Evolutionary conservation across 2,113 vertebrate genomes (phyloP), one percentile per base, ranked within the genome.

Genomic region (Nicator chloris): DNA sequence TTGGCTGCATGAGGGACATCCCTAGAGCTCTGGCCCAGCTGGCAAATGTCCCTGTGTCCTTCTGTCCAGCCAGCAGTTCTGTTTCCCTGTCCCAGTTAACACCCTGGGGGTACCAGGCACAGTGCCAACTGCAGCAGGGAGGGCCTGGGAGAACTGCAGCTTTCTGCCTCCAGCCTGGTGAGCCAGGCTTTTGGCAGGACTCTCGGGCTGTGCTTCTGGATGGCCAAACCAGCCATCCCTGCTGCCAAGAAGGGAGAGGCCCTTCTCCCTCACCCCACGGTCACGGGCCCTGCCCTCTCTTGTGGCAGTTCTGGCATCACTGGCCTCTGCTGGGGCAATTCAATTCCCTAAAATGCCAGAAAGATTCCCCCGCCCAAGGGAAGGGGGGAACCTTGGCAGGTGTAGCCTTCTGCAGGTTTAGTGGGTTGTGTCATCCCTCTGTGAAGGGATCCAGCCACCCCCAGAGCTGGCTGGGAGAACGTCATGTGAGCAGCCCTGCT

Each of bases 221-320:
- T 13, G 39, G 35, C 56, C 3, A 3, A 86, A 75, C 42, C 3
- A 5, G 18, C 35, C 13, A 1, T 26, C 50, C 31, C 11, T 6
- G 3, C 31, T 66, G 59, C 63, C 71, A 60, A 4, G 63, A 80
- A 71, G 3, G 6, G 16, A 35, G 11, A 23, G 9, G 14, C 21
- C 16, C 30, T 47, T 20, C n/a, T 82, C 33, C 37, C 12, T 45
- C 6, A 1, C 24, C 54, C 56, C 37, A 31, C 0, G 0, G n/a
- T 65, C 69, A 71, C 0, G 0, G 87, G 42, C 30, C 73, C 37
- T 91, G 69, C 64, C 45, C 37, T 84, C 51, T 86, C 45, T 16
- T 49, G 31, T 47, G 57, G 59, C 63, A 83, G 23, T 78, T 81
- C 69, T 73, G 88, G 60, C 77, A 71, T 28, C 7, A 1, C 20